phyloP scores from a whole-genome alignment of 2,888 invertebrate species.

The Tetragonula carbonaria region DNA sequence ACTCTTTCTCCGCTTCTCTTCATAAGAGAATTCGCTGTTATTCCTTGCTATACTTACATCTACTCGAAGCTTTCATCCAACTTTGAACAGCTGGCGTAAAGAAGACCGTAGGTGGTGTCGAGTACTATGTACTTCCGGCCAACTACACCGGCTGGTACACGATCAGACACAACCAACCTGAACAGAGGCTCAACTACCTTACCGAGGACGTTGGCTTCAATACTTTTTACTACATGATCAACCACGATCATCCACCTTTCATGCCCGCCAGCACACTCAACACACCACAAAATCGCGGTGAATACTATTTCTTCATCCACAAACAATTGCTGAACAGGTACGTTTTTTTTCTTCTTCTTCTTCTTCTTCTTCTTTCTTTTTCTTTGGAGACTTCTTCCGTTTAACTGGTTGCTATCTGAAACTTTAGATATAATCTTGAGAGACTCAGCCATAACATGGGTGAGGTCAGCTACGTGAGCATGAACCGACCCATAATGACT shows the following conservation, averaged over 20 bases:
- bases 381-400: background rate
- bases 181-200: conserved; percentile 88
- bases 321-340: conserved; percentile 89
- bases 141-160: conserved; percentile 86
- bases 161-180: conserved; percentile 84
- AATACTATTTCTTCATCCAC: conserved; percentile 87
- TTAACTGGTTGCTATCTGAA: background rate
- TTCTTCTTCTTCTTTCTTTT: too few relatives aligned
- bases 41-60: background rate
- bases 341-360: conserved; percentile 40
- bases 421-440: conserved; percentile 86
- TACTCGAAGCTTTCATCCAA: background rate
- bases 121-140: conserved; percentile 86
- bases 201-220: conserved; percentile 90
- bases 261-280: conserved; percentile 85
- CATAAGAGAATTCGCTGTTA: too few relatives aligned
- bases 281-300: conserved; percentile 86
- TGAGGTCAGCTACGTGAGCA: conserved; percentile 86
- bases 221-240: conserved; percentile 87
- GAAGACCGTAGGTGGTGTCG: conserved; percentile 68
- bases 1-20: too few relatives aligned
- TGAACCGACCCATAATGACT: conserved; percentile 84
- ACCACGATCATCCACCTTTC: conserved; percentile 88
- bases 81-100: conserved; percentile 43
- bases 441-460: conserved; percentile 88